Evolutionary conservation across 2,888 invertebrate genomes (phyloP).

Genomic region (Aspidiotus rigidus): DNA sequence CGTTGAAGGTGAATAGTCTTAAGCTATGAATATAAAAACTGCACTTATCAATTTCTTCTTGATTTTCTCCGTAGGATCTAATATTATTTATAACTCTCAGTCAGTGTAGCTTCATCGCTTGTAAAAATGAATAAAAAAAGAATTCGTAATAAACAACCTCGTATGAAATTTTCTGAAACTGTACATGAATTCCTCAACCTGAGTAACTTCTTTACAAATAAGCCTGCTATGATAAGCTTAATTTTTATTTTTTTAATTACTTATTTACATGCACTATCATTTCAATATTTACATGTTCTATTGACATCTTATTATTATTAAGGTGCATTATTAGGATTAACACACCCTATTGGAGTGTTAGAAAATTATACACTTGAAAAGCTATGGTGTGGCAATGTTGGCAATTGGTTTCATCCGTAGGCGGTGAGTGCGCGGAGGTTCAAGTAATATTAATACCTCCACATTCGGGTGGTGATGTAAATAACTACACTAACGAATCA

Average conservation of each 20-base stretch:
- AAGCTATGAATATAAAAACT: neutral
- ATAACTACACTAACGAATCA: no score
- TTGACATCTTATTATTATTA: no score
- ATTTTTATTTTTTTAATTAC: no score
- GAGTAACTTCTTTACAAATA: neutral
- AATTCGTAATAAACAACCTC: neutral
- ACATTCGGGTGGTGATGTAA: no score
- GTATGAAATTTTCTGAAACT: neutral
- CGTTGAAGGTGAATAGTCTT: neutral
- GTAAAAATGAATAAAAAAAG: neutral
- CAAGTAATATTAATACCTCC: no score
- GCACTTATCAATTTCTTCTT: neutral
- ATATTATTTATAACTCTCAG: no score
- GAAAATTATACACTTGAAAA: neutral
- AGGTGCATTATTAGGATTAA: no score
- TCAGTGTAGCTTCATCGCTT: neutral
- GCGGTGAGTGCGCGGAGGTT: no score
- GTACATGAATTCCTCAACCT: neutral
- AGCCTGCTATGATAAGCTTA: neutral
- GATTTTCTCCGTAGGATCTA: neutral
- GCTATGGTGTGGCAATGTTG: neutral
- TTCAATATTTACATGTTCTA: no score
- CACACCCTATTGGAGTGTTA: no score
- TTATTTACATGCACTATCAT: no score
- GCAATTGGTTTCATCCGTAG: no score